Conservation (phyloP, 1,140 invertebrate genomes). For the Drosophila ambigua region DNA sequence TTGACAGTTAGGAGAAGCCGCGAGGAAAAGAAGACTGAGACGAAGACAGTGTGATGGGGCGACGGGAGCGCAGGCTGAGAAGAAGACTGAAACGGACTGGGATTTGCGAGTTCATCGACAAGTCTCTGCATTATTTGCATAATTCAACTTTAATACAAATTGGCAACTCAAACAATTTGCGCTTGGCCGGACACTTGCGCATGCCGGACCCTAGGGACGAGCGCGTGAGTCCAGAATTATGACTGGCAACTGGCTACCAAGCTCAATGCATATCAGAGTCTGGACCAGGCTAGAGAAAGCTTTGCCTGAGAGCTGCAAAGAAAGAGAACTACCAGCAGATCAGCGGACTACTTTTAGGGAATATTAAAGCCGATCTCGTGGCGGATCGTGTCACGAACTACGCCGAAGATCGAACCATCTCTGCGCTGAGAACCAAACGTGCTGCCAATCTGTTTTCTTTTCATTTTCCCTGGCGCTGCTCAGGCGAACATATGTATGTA, state of each 20-base stretch:
- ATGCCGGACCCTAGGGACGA: neutral
- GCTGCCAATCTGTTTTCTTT: slow-evolving; percentile 11
- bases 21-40: slow-evolving; percentile 26
- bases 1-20: slow-evolving; percentile 66
- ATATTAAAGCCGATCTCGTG: too few species aligned
- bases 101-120: slow-evolving; percentile 46
- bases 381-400: too few species aligned
- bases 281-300: too few species aligned
- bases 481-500: too few species aligned
- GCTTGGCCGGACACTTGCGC: slow-evolving; percentile 24
- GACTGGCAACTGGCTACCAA: too few species aligned
- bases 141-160: slow-evolving; percentile 77
- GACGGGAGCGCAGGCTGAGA: neutral
- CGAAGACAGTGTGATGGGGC: too few species aligned
- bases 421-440: slow-evolving; percentile 25
- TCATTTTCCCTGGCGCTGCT: slow-evolving; percentile 10
- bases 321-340: too few species aligned
- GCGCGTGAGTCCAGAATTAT: neutral
- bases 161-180: slow-evolving; percentile 55
- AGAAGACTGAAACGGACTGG: slow-evolving; percentile 34
- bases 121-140: slow-evolving; percentile 69
- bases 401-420: slow-evolving; percentile 9
- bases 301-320: too few species aligned
- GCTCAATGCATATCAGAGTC: too few species aligned
- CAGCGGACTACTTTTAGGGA: too few species aligned